These are phyloP conservation scores for Galbula dea DNA, from an alignment of 2,113 vertebrate genomes.

Conservation along the genomic window DNA sequence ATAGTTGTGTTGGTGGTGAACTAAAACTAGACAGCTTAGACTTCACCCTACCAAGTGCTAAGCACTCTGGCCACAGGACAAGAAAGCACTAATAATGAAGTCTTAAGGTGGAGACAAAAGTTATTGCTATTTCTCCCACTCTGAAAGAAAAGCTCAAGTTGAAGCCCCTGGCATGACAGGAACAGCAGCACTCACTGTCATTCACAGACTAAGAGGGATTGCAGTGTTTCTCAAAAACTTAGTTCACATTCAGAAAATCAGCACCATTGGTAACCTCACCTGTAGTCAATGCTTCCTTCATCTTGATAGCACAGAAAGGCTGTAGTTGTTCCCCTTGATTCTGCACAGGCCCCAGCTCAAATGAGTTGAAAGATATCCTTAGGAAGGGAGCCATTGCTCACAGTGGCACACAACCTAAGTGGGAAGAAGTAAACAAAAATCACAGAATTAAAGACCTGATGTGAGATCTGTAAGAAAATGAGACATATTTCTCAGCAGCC, in stretches of 20 bases:
- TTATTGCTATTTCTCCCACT: background rate
- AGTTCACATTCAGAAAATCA: background rate
- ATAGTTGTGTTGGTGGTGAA: background rate
- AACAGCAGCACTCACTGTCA: background rate
- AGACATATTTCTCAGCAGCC: background rate
- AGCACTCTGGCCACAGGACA: background rate
- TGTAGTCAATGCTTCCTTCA: constrained; percentile 93
- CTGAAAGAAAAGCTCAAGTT: background rate
- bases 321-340: constrained; percentile 62
- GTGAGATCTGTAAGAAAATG: background rate
- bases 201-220: background rate
- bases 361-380: constrained; percentile 91
- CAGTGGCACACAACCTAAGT: background rate
- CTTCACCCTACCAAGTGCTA: background rate
- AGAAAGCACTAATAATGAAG: background rate
- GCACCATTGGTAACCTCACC: constrained; percentile 70
- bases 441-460: background rate
- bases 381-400: constrained; percentile 90
- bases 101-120: background rate
- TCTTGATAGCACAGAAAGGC: constrained; percentile 93
- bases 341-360: constrained; percentile 84
- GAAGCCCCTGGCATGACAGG: background rate
- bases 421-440: background rate
- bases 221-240: background rate
- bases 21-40: background rate